A percentile compares a stretch with the other conserved stretches of the same genome.
phyloP scores from a whole-genome alignment of 23 tunicate genomes.

The Trididemnum clinides region DNA sequence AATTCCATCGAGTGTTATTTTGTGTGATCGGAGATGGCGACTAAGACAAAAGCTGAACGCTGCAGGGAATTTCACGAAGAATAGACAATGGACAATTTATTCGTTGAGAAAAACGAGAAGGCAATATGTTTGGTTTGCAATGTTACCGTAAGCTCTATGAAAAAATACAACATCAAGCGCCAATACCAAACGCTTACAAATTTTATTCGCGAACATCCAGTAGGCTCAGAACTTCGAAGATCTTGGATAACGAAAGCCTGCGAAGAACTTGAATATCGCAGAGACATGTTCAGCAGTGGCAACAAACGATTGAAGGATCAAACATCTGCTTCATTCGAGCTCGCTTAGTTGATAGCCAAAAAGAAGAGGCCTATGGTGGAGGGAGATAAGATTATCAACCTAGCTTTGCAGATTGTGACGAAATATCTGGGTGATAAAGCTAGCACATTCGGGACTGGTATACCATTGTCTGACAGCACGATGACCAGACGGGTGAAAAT shows the following conservation, averaged over 20 bases:
- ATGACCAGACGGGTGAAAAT: conserved; percentile 37
- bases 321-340: neutral
- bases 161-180: conserved; percentile 17
- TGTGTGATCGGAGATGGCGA: conserved; percentile 16
- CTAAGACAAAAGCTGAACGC: conserved; percentile 2
- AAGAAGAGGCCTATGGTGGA: conserved; percentile 3
- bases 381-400: neutral
- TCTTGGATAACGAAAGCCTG: neutral
- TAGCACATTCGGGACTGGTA: neutral
- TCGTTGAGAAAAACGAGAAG: conserved; percentile 2
- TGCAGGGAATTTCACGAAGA: conserved; percentile 7
- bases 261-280: neutral
- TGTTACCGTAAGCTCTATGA: conserved; percentile 2
- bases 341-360: neutral
- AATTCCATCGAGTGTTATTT: neutral
- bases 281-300: neutral
- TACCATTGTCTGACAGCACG: conserved; percentile 25
- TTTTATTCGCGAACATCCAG: neutral
- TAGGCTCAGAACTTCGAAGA: neutral
- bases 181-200: conserved; percentile 11
- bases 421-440: neutral
- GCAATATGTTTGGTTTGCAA: conserved; percentile 20
- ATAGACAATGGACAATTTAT: conserved; percentile 7
- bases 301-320: neutral
- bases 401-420: conserved; percentile 9